Conservation (phyloP, 2,888 invertebrate genomes). For the Octonoba sinensis region DNA sequence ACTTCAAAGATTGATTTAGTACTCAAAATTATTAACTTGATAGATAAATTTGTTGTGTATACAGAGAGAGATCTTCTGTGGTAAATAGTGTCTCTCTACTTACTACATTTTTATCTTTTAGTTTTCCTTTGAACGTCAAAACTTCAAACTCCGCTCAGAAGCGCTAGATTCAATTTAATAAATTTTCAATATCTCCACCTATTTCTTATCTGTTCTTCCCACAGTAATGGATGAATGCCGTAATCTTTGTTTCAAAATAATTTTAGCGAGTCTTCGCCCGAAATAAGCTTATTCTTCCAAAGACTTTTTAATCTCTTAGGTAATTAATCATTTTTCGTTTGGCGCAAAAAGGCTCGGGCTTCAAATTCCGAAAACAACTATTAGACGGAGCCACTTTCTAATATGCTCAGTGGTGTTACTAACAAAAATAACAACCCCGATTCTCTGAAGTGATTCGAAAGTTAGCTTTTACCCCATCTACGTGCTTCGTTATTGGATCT, state of each 20-base stretch:
- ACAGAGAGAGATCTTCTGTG: no score
- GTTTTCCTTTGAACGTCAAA: no score
- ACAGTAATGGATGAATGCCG: not conserved
- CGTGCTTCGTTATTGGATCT: constrained; percentile 23
- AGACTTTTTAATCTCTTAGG: constrained; percentile 32
- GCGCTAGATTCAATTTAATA: not conserved
- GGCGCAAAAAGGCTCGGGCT: constrained; percentile 11
- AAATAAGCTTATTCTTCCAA: constrained; percentile 24
- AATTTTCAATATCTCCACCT: not conserved
- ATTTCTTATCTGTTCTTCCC: not conserved
- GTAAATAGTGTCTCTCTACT: no score
- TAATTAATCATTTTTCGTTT: constrained; percentile 45
- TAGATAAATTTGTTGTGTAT: no score
- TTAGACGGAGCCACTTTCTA: constrained; percentile 1
- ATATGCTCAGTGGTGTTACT: constrained; percentile 2
- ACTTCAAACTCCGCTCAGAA: no score
- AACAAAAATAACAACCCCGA: constrained; percentile 25
- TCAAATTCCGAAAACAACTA: constrained; percentile 38
- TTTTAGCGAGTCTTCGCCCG: constrained; percentile 6
- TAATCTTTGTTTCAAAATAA: constrained; percentile 29
- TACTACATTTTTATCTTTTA: no score
- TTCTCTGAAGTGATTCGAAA: constrained; percentile 33
- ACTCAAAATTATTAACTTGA: no score
- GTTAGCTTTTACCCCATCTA: constrained; percentile 18
- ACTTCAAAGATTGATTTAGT: no score